Base-by-base conservation (phyloP, 2,113 vertebrate species). In the Anser cygnoides region DNA sequence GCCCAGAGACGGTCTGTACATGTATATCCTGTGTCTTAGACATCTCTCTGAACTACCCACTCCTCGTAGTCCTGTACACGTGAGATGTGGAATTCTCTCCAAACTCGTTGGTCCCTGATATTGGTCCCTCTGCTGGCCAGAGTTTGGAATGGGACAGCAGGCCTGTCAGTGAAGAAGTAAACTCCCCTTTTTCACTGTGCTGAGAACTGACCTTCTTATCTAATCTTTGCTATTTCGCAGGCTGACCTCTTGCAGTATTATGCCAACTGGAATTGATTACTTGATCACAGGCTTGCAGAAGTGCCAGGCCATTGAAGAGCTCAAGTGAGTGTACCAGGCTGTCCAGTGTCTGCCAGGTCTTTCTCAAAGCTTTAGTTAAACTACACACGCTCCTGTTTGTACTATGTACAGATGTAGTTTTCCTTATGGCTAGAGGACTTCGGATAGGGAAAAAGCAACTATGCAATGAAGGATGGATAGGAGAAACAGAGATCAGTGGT, bases 221-320 rank as follows among this genome's bases (percentile, higher is more conserved):
- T 43, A 54, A 10, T 44, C 54, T 33, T 76, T 70, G 39, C 74
- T 95, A 35, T 89, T 92, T 94, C 94, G 25, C 95, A 99, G 99
- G 46, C 97, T 99, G 66, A 98, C 96, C 39, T 94, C 87, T 25
- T 98, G 97, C 94, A 93, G 19, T 13, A 81, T 98, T 20, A 57
- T 41, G 41, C 17, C 93, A 8, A 3, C 70, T 55, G 97, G 96
- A 82, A 66, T 95, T 2, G 22, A 90, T 49, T 44, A 54, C 57
- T 93, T 99, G 54, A 95, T 96, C 28, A 93, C 74, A 39, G 98
- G 97, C 70, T 97, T 99, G 92, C 91, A 91, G 65, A 90, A 96
- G 12, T 99, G 99, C 89, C 95, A 92, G 50, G 89, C 91, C 65
- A 81, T 99, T 74, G 98, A 99, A 93, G 98, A 99, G 50, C 97